Percentiles rank a stretch among this genome's conserved stretches.
These are phyloP conservation scores for Eupsittula cactorum DNA, from an alignment of 2,113 vertebrate genomes.

Conservation along the genomic window DNA sequence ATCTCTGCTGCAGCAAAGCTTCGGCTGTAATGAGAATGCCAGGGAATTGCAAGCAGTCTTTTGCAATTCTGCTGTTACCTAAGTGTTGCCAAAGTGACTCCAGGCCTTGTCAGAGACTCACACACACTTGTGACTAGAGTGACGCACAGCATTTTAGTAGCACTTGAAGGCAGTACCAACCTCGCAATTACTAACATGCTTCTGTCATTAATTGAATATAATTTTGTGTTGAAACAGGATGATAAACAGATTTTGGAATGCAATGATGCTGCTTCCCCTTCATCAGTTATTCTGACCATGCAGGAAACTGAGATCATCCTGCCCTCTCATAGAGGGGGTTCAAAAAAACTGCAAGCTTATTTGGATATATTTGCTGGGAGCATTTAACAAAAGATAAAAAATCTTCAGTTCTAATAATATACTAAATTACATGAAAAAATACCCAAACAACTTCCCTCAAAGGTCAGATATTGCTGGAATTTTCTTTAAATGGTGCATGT, in stretches of 20 bases:
- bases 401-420: neutral
- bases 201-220: neutral
- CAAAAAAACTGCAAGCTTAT: neutral
- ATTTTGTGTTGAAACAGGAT: neutral
- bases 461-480: neutral
- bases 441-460: neutral
- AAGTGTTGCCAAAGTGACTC: neutral
- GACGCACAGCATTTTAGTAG: neutral
- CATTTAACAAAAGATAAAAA: neutral
- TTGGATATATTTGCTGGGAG: neutral
- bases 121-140: neutral
- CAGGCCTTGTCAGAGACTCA: neutral
- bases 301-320: neutral
- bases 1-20: neutral
- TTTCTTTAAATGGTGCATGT: neutral
- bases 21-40: fast-evolving
- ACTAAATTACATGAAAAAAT: neutral
- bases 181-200: neutral
- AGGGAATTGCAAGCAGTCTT: neutral
- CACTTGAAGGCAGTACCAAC: neutral
- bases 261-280: neutral
- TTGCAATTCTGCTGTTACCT: neutral
- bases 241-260: neutral
- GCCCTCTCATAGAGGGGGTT: neutral
- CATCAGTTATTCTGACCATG: too few relatives aligned